A percentile compares a stretch with the other conserved stretches of the same genome.
These are phyloP conservation scores for Coptotermes formosanus DNA, from an alignment of 1,140 invertebrate species.

Conservation along the genomic window DNA sequence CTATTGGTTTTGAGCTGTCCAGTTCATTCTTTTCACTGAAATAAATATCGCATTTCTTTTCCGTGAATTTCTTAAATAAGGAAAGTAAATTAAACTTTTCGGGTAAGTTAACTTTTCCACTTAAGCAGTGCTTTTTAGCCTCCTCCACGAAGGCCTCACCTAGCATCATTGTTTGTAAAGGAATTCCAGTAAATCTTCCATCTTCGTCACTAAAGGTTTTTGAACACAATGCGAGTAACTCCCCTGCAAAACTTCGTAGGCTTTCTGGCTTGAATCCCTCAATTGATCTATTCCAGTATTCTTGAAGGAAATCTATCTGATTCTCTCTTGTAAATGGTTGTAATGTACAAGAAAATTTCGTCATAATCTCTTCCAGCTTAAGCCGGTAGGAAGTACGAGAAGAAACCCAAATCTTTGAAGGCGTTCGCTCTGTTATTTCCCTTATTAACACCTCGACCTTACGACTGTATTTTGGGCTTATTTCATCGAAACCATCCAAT, in stretches of 20 bases:
- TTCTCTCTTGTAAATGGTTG: neutral
- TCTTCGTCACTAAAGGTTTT: neutral
- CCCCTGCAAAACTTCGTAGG: neutral
- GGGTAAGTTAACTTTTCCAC: neutral
- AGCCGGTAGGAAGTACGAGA: neutral
- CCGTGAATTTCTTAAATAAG: neutral
- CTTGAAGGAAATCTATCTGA: neutral
- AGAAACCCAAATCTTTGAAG: neutral
- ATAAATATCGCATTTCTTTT: no score
- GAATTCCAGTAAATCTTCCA: neutral
- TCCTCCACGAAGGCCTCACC: neutral
- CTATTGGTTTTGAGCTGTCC: neutral
- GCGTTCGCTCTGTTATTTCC: neutral
- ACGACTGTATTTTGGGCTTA: neutral
- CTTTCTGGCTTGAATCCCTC: neutral
- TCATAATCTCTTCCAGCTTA: neutral
- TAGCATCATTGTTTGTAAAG: neutral
- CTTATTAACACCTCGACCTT: neutral
- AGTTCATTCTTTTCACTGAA: neutral
- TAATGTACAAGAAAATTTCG: neutral
- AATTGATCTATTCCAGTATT: neutral
- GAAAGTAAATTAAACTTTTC: neutral
- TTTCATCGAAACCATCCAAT: neutral
- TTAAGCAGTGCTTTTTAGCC: no score
- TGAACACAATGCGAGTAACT: neutral